These are phyloP conservation scores for Lucilia cuprina DNA, from an alignment of 1,140 invertebrate species.

Conservation along the genomic window DNA sequence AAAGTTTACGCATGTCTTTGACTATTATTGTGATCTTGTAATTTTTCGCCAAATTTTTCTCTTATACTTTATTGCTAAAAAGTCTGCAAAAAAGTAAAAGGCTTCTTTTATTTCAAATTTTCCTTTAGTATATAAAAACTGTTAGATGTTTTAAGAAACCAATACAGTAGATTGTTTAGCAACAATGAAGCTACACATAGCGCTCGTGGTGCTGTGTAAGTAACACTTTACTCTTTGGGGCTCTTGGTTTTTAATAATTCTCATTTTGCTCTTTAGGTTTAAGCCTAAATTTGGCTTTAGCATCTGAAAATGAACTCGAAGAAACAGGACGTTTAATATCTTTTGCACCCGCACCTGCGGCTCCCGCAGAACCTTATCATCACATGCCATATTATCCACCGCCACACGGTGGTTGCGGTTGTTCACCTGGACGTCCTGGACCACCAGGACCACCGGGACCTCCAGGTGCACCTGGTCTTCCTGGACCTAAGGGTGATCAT, in stretches of 20 bases:
- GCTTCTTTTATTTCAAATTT: not conserved
- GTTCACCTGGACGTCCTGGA: no score
- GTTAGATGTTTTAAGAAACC: not conserved
- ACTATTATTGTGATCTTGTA: not conserved
- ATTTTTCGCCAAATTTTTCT: no score
- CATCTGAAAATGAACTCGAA: not conserved
- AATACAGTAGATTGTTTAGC: not conserved
- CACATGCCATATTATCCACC: no score
- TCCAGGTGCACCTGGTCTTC: not conserved
- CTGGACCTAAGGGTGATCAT: not conserved
- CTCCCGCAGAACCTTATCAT: no score
- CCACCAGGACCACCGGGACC: no score
- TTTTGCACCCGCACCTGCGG: no score
- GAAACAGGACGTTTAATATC: not conserved
- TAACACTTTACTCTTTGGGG: not conserved
- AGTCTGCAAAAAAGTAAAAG: no score
- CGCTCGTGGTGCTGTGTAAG: not conserved
- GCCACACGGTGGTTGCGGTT: no score
- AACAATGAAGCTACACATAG: not conserved
- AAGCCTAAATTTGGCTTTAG: not conserved
- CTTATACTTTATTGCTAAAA: no score
- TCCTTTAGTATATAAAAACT: not conserved
- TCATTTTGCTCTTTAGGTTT: not conserved
- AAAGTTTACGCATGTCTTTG: no score
- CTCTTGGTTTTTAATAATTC: not conserved